phyloP scores from a whole-genome alignment of 2,888 invertebrate species.

The Drosophila subquinaria region DNA sequence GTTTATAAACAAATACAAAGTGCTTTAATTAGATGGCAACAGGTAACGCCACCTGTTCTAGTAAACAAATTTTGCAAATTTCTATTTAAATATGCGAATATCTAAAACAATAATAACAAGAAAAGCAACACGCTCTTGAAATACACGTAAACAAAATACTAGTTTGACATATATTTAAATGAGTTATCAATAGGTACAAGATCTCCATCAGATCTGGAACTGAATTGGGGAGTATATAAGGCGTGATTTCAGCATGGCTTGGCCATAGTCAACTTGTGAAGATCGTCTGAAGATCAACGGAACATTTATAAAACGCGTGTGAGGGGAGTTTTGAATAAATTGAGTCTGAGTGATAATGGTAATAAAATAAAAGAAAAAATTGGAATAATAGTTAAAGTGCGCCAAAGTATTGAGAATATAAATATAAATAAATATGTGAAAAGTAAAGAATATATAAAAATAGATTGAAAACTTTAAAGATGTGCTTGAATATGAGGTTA shows the following conservation, averaged over 20 bases:
- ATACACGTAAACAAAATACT: constrained; percentile 83
- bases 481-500: not conserved
- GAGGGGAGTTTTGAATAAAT: constrained; percentile 66
- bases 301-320: constrained; percentile 55
- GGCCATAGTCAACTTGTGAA: constrained; percentile 60
- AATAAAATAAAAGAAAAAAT: constrained; percentile 29
- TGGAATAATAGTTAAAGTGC: not conserved
- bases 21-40: constrained; percentile 37
- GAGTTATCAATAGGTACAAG: constrained; percentile 64
- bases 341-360: constrained; percentile 83
- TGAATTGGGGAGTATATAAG: constrained; percentile 70
- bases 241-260: constrained; percentile 35
- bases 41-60: constrained; percentile 62
- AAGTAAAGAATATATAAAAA: not conserved
- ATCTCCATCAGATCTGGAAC: constrained; percentile 69
- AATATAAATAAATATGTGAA: not conserved
- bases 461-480: not conserved
- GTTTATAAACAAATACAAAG: constrained; percentile 32
- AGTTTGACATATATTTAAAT: constrained; percentile 83
- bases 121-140: constrained; percentile 53
- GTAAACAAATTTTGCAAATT: constrained; percentile 60
- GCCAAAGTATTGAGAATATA: not conserved
- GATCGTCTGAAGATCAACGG: constrained; percentile 59
- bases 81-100: constrained; percentile 55
- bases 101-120: constrained; percentile 35